Conservation (phyloP, 2,888 invertebrate genomes). For the Drosophila ustulata region DNA sequence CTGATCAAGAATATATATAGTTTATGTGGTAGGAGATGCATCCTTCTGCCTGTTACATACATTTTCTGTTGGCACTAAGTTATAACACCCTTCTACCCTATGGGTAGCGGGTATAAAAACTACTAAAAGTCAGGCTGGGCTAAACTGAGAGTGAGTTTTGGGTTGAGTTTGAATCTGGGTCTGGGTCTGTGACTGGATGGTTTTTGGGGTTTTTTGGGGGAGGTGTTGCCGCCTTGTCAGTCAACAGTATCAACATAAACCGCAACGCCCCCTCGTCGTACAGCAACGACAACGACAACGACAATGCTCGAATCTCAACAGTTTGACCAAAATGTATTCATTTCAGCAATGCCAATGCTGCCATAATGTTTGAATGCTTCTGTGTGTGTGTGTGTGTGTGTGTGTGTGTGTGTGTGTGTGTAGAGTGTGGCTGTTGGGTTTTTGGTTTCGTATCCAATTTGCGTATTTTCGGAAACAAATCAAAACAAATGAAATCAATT, state of each 20-base stretch:
- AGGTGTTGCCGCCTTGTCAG: slow-evolving; percentile 42
- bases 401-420: slow-evolving; percentile 17
- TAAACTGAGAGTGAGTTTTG: slow-evolving; percentile 17
- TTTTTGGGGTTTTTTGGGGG: not conserved
- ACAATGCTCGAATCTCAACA: slow-evolving; percentile 53
- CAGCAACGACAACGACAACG: slow-evolving; percentile 26
- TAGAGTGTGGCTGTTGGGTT: slow-evolving; percentile 32
- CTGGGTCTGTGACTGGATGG: not conserved
- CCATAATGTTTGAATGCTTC: slow-evolving; percentile 18
- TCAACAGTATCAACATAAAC: slow-evolving; percentile 69
- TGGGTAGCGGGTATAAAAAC: no score
- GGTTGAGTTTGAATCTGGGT: not conserved
- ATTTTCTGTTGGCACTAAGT: no score
- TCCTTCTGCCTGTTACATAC: no score
- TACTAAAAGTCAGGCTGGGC: slow-evolving; percentile 63
- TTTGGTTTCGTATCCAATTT: slow-evolving; percentile 71
- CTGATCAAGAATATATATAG: no score
- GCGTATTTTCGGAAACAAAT: slow-evolving; percentile 78
- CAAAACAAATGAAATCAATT: slow-evolving; percentile 78
- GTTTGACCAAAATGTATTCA: slow-evolving; percentile 73
- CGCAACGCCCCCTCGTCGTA: slow-evolving; percentile 58
- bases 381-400: slow-evolving; percentile 21
- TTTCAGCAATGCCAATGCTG: slow-evolving; percentile 56
- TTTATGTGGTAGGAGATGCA: no score
- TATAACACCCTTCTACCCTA: no score